Conservation (phyloP, 2,113 vertebrate species). For the Silurus glanis region DNA sequence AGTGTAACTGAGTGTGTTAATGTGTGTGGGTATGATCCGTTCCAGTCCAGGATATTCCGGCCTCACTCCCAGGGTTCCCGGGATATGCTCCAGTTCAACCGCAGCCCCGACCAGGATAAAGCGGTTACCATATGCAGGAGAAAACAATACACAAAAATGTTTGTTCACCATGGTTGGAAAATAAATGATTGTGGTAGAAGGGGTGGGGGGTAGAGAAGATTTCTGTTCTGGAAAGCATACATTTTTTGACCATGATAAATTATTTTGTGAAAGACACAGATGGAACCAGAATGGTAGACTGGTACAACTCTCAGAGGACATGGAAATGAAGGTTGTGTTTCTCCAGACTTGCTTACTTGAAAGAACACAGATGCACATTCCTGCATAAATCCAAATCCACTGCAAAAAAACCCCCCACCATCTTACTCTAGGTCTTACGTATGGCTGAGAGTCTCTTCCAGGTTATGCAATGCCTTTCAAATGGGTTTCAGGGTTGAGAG, state of each 20-base stretch:
- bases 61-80: not conserved
- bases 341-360: slow-evolving; percentile 31
- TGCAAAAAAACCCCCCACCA: not conserved
- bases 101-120: not conserved
- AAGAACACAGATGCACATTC: slow-evolving; percentile 36
- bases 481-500: slow-evolving; percentile 37
- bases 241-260: slow-evolving; percentile 35
- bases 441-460: not conserved
- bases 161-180: slow-evolving; percentile 25
- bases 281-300: slow-evolving; percentile 23
- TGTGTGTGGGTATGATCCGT: not conserved
- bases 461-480: slow-evolving; percentile 42
- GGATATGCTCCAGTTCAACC: not conserved
- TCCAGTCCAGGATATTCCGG: not conserved
- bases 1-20: not conserved
- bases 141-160: slow-evolving; percentile 22
- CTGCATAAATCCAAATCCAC: slow-evolving; percentile 11
- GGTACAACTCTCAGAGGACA: not conserved
- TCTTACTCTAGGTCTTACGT: not conserved
- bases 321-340: slow-evolving; percentile 4
- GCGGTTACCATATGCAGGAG: not conserved
- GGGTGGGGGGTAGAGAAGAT: not conserved
- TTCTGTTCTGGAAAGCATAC: slow-evolving; percentile 22
- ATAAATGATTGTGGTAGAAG: slow-evolving; percentile 1
- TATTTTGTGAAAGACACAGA: not conserved